phyloP scores from a whole-genome alignment of 1,140 invertebrate genomes.

The Polypedilum vanderplanki region DNA sequence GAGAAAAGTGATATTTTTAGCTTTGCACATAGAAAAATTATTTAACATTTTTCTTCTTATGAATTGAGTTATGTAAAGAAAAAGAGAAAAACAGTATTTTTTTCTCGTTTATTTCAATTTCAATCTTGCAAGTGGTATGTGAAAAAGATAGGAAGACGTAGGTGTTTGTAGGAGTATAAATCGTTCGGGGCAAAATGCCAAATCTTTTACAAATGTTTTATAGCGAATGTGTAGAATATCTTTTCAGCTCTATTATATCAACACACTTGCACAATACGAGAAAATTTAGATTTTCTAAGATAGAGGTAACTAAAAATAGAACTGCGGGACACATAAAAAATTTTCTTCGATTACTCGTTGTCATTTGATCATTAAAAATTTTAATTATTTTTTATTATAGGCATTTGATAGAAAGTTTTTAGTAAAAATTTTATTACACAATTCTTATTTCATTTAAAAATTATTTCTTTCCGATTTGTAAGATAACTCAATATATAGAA shows the following conservation, averaged over 20 bases:
- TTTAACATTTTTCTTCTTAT: not conserved
- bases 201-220: not conserved
- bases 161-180: conserved; percentile 2
- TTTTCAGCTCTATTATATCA: not conserved
- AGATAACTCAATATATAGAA: not conserved
- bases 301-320: not conserved
- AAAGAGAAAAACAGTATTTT: not conserved
- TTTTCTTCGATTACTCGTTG: not conserved
- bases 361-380: not conserved
- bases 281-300: not conserved
- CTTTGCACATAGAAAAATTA: conserved; percentile 16
- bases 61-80: not conserved
- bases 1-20: conserved; percentile 28
- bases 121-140: conserved; percentile 18
- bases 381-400: not conserved
- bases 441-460: not conserved
- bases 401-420: too few species aligned
- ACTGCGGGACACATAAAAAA: not conserved
- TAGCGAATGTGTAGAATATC: not conserved
- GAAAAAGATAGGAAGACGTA: not conserved
- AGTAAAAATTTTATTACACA: too few species aligned
- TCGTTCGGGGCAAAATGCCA: not conserved
- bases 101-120: not conserved
- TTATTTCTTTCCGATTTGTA: too few species aligned
- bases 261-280: conserved; percentile 3